Percentiles rank a stretch among this genome's conserved stretches.
Evolutionary conservation across 2,888 invertebrate genomes (phyloP).

Genomic region (Coelinius sp.): DNA sequence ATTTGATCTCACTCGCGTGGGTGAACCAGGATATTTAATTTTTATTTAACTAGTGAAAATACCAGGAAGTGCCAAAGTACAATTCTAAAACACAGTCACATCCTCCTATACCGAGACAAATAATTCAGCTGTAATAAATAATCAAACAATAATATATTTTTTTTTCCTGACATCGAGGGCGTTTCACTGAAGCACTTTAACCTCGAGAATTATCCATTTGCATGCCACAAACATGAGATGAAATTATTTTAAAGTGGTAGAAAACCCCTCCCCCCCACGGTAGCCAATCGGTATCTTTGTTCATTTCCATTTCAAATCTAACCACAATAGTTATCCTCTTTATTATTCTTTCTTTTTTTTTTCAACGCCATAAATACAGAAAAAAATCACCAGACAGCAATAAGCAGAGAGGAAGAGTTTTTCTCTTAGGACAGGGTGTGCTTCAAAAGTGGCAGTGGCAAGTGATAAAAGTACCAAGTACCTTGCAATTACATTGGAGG

Average conservation of each 20-base stretch:
- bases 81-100: not conserved
- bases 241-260: not conserved
- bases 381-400: constrained; percentile 65
- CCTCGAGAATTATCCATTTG: not conserved
- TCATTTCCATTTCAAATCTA: constrained; percentile 63
- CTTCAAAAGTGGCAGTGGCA: constrained; percentile 62
- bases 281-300: constrained; percentile 52
- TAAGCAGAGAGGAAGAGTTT: constrained; percentile 61
- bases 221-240: not conserved
- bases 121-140: no score
- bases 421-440: constrained; percentile 43
- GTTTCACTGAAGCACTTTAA: not conserved
- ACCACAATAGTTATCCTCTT: constrained; percentile 48
- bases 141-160: no score
- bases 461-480: constrained; percentile 64
- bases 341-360: constrained; percentile 38
- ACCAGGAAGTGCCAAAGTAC: constrained; percentile 29
- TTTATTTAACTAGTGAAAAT: constrained; percentile 30
- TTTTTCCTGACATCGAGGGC: not conserved
- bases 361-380: constrained; percentile 60
- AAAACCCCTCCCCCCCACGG: not conserved
- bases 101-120: no score
- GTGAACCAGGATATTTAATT: constrained; percentile 51
- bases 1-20: constrained; percentile 50
- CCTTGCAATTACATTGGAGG: constrained; percentile 62